Conservation (phyloP, 2,113 vertebrate genomes). For the Ardeotis arabs region DNA sequence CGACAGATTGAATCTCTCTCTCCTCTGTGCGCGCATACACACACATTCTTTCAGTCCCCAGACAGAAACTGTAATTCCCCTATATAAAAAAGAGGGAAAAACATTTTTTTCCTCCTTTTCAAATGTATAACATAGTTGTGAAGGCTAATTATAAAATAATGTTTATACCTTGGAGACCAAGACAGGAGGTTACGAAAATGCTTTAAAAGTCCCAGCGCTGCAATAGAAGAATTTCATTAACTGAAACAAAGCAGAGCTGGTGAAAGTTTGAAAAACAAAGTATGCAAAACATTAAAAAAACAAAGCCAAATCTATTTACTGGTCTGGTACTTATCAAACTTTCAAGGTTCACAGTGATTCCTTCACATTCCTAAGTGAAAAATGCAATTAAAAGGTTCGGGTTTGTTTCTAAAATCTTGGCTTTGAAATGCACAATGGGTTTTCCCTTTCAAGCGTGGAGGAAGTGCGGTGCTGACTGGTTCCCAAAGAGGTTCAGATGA, state of each 20-base stretch:
- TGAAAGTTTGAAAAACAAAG: conserved; percentile 78
- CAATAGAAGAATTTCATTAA: conserved; percentile 82
- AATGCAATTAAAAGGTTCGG: conserved; percentile 31
- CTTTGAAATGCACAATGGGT: background rate
- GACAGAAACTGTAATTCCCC: conserved; percentile 75
- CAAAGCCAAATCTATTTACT: conserved; percentile 62
- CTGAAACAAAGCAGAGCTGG: conserved; percentile 77
- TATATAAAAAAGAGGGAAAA: conserved; percentile 70
- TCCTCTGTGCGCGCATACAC: background rate
- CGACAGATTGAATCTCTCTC: conserved; percentile 70
- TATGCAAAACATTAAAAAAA: conserved; percentile 63
- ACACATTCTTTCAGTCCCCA: conserved; percentile 73
- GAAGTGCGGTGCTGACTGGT: background rate
- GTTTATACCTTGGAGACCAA: conserved; percentile 80
- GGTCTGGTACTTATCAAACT: conserved; percentile 59
- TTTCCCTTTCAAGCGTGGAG: conserved; percentile 14
- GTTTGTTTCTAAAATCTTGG: conserved; percentile 41
- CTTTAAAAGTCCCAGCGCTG: conserved; percentile 79
- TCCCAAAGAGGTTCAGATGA: background rate
- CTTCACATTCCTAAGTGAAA: conserved; percentile 58
- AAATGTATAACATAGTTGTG: conserved; percentile 80
- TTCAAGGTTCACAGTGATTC: conserved; percentile 53
- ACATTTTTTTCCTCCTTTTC: conserved; percentile 73
- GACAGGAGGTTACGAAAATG: conserved; percentile 77
- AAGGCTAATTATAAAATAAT: conserved; percentile 86